These are phyloP conservation scores for Eretmocerus hayati DNA, from an alignment of 2,888 invertebrate species.

Conservation along the genomic window DNA sequence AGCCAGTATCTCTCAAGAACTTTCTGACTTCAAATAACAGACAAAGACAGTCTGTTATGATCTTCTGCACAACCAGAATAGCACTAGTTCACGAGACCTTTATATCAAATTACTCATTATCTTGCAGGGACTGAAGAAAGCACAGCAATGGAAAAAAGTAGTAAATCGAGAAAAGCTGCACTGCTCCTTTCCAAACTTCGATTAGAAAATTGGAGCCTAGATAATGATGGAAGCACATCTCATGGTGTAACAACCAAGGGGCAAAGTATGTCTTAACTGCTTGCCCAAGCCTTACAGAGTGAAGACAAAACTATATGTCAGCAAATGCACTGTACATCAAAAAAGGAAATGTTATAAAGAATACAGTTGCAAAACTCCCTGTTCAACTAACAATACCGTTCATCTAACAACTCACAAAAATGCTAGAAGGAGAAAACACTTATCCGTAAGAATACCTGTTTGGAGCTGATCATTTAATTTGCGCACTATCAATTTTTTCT, in stretches of 20 bases:
- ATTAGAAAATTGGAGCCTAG: constrained; percentile 70
- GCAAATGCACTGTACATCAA: constrained; percentile 63
- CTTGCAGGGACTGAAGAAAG: constrained; percentile 20
- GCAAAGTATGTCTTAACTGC: constrained; percentile 68
- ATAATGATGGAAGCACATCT: constrained; percentile 45
- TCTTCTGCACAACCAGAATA: no score
- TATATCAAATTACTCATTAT: no score
- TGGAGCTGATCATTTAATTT: neutral
- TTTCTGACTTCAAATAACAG: no score
- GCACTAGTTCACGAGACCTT: no score
- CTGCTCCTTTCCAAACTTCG: constrained; percentile 79
- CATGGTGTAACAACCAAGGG: constrained; percentile 50
- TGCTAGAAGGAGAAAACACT: constrained; percentile 66
- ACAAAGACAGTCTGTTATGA: no score
- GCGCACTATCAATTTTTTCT: no score
- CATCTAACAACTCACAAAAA: constrained; percentile 62
- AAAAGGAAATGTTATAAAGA: constrained; percentile 61
- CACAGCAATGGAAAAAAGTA: constrained; percentile 37
- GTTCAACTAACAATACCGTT: constrained; percentile 67
- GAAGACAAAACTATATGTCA: constrained; percentile 66
- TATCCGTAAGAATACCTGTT: constrained; percentile 53
- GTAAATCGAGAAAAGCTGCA: constrained; percentile 40
- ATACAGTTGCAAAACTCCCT: constrained; percentile 70
- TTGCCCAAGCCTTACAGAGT: constrained; percentile 81
- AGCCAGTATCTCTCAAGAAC: no score